These are phyloP conservation scores for Drosophila suzukii DNA, from an alignment of 1,140 invertebrate species.

Conservation along the genomic window DNA sequence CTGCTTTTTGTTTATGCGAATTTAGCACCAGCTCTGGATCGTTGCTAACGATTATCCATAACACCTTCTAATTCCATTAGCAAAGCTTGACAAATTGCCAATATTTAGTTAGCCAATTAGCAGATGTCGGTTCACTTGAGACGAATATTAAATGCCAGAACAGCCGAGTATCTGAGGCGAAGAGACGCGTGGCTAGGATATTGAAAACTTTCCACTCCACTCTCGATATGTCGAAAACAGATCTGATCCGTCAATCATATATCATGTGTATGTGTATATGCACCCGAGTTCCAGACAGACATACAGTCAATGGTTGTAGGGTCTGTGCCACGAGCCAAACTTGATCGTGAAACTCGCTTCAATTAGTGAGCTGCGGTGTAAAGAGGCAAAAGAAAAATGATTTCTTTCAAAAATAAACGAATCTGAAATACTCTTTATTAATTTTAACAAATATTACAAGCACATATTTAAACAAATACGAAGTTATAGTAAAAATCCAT, in stretches of 20 bases:
- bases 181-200: conserved; percentile 51
- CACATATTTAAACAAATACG: no score
- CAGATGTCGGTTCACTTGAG: conserved; percentile 37
- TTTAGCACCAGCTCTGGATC: conserved; percentile 36
- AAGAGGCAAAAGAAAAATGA: conserved; percentile 17
- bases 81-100: conserved; percentile 47
- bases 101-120: conserved; percentile 63
- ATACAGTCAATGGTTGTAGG: conserved; percentile 9
- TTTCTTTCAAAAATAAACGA: background rate
- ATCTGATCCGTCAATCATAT: conserved; percentile 18
- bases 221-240: conserved; percentile 6
- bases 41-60: conserved; percentile 28
- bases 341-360: conserved; percentile 35
- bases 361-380: conserved; percentile 53
- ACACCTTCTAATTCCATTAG: conserved; percentile 68
- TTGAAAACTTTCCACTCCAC: conserved; percentile 62
- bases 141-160: conserved; percentile 28
- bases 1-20: conserved; percentile 54
- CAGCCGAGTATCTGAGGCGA: conserved; percentile 7
- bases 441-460: background rate
- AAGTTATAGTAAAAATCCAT: no score
- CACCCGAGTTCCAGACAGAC: background rate
- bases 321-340: conserved; percentile 54
- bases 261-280: background rate
- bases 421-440: conserved; percentile 3